Evolutionary conservation across 1,140 invertebrate species (phyloP).

Genomic region (Papilio xuthus): DNA sequence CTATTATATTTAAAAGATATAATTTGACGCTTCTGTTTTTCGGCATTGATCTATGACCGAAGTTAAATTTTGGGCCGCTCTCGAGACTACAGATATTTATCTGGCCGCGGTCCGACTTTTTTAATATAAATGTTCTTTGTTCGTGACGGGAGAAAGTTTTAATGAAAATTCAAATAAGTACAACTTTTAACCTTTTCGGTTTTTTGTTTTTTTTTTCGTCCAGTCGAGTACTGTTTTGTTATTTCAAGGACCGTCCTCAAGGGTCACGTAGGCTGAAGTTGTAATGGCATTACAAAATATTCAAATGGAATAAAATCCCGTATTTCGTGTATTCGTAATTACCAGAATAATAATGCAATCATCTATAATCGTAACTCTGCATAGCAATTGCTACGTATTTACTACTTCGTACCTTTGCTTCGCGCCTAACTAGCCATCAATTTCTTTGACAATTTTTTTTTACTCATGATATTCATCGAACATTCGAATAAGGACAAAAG

Average conservation of each 20-base stretch:
- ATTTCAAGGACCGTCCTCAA: constrained; percentile 61
- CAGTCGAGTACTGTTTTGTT: constrained; percentile 70
- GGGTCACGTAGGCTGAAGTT: constrained; percentile 27
- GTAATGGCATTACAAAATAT: constrained; percentile 22
- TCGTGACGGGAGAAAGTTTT: constrained; percentile 81
- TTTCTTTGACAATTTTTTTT: too few species aligned
- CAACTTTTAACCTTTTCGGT: constrained; percentile 79
- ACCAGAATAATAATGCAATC: not conserved
- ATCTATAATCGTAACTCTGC: too few species aligned
- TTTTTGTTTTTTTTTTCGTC: constrained; percentile 66
- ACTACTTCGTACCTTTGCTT: too few species aligned
- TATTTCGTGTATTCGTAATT: not conserved
- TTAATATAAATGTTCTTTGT: constrained; percentile 82
- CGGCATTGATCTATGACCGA: constrained; percentile 54
- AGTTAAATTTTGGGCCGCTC: constrained; percentile 77
- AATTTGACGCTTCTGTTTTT: constrained; percentile 48
- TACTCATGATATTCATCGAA: too few species aligned
- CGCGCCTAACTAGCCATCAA: too few species aligned
- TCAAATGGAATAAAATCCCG: not conserved
- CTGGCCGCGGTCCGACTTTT: constrained; percentile 78
- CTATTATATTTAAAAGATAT: not conserved
- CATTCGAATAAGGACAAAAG: too few species aligned
- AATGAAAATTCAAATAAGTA: constrained; percentile 82
- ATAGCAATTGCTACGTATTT: not conserved
- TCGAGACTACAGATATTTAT: constrained; percentile 81